Percentiles rank a stretch among this genome's conserved stretches.
phyloP scores from a whole-genome alignment of 2,113 vertebrate species.

The Lepus americanus region DNA sequence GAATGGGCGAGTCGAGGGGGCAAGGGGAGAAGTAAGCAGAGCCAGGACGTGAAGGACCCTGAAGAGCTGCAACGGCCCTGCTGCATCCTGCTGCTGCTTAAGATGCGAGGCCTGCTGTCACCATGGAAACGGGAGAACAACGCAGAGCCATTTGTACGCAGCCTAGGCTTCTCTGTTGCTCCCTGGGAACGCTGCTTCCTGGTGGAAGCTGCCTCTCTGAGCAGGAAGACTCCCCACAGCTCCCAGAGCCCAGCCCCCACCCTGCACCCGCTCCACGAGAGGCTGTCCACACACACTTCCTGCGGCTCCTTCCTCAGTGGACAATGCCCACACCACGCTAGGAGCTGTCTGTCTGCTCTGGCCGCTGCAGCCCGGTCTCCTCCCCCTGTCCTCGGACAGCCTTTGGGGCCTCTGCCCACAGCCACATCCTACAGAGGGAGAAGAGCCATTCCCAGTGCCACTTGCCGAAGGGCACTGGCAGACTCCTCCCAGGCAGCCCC shows the following conservation, averaged over 20 bases:
- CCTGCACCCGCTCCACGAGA: fast-evolving
- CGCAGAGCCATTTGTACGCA: conserved; percentile 71
- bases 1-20: no score
- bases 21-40: not conserved
- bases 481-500: not conserved
- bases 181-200: conserved; percentile 32
- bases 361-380: not conserved
- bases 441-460: not conserved
- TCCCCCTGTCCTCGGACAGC: not conserved
- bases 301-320: fast-evolving
- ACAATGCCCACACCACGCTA: not conserved
- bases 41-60: not conserved
- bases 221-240: not conserved
- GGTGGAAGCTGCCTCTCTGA: not conserved
- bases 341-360: not conserved
- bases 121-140: conserved; percentile 66
- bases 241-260: not conserved
- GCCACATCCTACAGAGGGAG: not conserved
- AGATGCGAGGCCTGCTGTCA: conserved; percentile 47
- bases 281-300: not conserved
- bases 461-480: not conserved
- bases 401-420: not conserved
- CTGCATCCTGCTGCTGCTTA: conserved; percentile 49
- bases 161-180: not conserved
- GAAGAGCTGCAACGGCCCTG: conserved; percentile 43